Conservation (phyloP, 1,140 invertebrate genomes). For the Coenobita brevimanus region DNA sequence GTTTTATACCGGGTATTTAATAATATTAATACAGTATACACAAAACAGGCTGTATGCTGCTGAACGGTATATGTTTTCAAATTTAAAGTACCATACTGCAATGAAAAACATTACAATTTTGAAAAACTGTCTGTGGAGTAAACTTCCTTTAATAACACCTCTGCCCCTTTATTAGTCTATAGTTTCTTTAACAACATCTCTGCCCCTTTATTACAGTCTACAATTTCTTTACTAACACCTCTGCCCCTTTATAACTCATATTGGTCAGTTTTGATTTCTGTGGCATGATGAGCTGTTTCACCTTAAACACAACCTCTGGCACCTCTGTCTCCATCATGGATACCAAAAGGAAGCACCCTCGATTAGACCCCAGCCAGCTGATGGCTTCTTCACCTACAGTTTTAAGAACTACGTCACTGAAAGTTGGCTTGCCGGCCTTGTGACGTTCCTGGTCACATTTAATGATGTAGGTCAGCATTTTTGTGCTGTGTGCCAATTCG, state of each 20-base stretch:
- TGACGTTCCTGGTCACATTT: slow-evolving; percentile 61
- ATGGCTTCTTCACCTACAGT: slow-evolving; percentile 20
- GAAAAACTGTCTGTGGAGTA: too few species aligned
- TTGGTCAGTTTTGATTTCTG: slow-evolving; percentile 36
- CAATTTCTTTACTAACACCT: slow-evolving; percentile 34
- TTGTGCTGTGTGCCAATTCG: slow-evolving; percentile 56
- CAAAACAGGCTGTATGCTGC: too few species aligned
- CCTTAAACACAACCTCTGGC: slow-evolving; percentile 24
- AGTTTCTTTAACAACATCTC: too few species aligned
- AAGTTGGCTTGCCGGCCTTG: slow-evolving; percentile 33
- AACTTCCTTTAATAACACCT: too few species aligned
- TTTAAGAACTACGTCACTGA: slow-evolving; percentile 40
- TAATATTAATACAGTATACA: too few species aligned
- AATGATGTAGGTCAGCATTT: slow-evolving; percentile 64
- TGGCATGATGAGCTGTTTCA: slow-evolving; percentile 27
- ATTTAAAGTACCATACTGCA: too few species aligned
- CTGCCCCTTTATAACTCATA: slow-evolving; percentile 27
- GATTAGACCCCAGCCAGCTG: slow-evolving; percentile 54
- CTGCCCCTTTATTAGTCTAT: too few species aligned
- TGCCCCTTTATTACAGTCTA: too few species aligned
- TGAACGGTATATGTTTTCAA: too few species aligned
- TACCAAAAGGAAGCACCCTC: slow-evolving; percentile 60
- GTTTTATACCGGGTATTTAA: too few species aligned
- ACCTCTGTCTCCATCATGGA: slow-evolving; percentile 59
- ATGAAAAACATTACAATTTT: too few species aligned